Base-by-base conservation (phyloP, 2,113 vertebrate genomes). In the Hippopotamus amphibius region DNA sequence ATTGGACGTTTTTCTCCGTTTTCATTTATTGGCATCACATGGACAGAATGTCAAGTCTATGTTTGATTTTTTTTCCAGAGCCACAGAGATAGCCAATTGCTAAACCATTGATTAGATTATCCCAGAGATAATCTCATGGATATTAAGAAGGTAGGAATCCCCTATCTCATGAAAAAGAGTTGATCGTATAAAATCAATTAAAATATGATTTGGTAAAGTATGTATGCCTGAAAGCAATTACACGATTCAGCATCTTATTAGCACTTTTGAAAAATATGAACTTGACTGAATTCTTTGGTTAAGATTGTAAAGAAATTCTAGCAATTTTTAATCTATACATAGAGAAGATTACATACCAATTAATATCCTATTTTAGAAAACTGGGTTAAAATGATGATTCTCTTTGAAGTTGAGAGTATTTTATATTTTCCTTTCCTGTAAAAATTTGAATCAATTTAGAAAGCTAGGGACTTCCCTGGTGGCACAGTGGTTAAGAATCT, bases 391-490 rank as follows among this genome's bases (percentile, higher is more conserved):
- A 95, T 16, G 33, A 71, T 71, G 9, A 71, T 90, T 88, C 10
- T 69, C 14, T 96, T 88, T 83, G 14, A 93, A 84, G n/a, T 33
- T 74, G 30, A 94, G 15, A 82, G 28, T 53, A 63, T 90, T 93
- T 59, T 85, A 76, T 69, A 80, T 71, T 90, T 95, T 80, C 30
- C 12, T 85, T 84, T 93, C 68, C 89, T 92, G 8, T 72, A 96
- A 97, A 85, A 74, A 61, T 95, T 72, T 87, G 14, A 13, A 63
- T 92, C 87, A 92, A 59, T 93, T 97, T 84, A 76, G 41, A 96
- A 92, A 90, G 28, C 16, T 96, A 96, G 85, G 37, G 37, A 37
- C 37, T 37, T 37, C 37, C 37, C 37, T 37, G 37, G 37, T 37
- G 37, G 37, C 2, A 2, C 37, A 37, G 37, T 37, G 37, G 37